Evolutionary conservation across 2,888 invertebrate species (phyloP), one percentile per base, ranked within the genome.

Genomic region (Ceraclea dissimilis): DNA sequence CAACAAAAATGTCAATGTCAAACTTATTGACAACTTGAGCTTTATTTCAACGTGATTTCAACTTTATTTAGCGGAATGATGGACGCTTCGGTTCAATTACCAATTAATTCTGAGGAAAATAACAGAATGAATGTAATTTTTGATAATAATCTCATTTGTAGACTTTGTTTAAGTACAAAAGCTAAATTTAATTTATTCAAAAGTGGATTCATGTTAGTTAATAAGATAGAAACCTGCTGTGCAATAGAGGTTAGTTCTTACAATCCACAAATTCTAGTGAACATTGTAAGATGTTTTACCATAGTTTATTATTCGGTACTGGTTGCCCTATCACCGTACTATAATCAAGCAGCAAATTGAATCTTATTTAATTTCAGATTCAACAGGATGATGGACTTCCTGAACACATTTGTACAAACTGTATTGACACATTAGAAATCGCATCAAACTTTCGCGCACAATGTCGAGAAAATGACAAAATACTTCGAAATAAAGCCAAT

Each of bases 171-270:
- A 31, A 43, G 52, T 20, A 31, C 49, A 6, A 49, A 49, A 20
- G 58, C 58, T 10, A 31, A 55, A 17, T 52, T 46, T n/a, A 46
- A 18, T 43, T 49, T 58, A 8, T 58, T 58, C 20, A 34, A 54
- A 22, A 22, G 49, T n/a, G 55, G 52, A 39, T 49, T 51, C 5
- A 51, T 52, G 49, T 31, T 58, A 18, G 11, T 50, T 17, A 22
- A 49, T n/a, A 58, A 55, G 26, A 58, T 58, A 31, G 26, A 52
- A 19, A 50, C 39, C 13, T 58, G 54, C 43, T 58, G 58, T 44
- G 49, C 33, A 17, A 44, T 58, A 44, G 54, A 58, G 58, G 58
- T 58, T 58, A 58, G 58, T 43, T 49, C n/a, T n/a, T n/a, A n/a
- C n/a, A n/a, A n/a, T n/a, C n/a, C n/a, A n/a, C n/a, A n/a, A n/a